A percentile compares a stretch with the other conserved stretches of the same genome.
Conservation (phyloP, 2,113 vertebrate species). For the Sylvicapra grimmia region DNA sequence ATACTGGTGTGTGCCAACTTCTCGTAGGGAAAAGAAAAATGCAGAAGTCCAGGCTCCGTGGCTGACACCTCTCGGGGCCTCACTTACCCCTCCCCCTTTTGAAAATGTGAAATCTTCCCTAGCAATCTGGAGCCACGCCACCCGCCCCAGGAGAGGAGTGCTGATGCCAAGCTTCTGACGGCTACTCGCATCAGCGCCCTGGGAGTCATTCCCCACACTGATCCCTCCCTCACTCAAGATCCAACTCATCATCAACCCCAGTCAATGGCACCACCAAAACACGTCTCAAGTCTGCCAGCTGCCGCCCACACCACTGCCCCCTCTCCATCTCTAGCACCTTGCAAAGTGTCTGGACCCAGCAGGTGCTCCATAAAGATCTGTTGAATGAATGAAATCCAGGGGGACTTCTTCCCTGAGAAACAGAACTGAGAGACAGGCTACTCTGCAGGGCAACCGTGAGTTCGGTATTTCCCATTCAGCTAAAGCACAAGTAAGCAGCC, state of each 20-base stretch:
- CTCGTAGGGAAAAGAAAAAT: not conserved
- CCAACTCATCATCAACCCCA: slow-evolving; percentile 8
- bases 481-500: not conserved
- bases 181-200: not conserved
- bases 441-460: not conserved
- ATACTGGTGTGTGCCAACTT: not conserved
- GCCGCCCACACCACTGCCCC: not conserved
- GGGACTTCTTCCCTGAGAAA: not conserved
- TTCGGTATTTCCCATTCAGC: not conserved
- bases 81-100: not conserved
- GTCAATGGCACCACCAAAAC: not conserved
- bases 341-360: not conserved
- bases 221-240: not conserved
- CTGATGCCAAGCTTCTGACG: not conserved
- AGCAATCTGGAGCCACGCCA: not conserved
- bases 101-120: not conserved
- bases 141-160: not conserved
- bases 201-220: accelerated
- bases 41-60: not conserved
- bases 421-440: not conserved
- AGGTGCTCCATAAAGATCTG: not conserved
- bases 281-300: not conserved
- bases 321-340: not conserved
- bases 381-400: not conserved
- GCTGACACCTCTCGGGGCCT: not conserved